phyloP scores from a whole-genome alignment of 23 tunicate genomes.

The Halocynthia roretzi region DNA sequence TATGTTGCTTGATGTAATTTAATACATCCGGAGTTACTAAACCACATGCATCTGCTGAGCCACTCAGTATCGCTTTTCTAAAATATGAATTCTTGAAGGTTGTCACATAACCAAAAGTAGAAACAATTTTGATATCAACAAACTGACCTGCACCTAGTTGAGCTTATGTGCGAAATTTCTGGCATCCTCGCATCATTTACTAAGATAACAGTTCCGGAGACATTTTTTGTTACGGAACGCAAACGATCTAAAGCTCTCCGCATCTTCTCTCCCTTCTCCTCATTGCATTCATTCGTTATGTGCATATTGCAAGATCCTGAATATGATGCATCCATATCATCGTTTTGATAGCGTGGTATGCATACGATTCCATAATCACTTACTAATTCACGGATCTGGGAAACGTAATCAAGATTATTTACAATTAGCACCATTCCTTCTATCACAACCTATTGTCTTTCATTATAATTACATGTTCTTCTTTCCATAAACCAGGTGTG shows the following conservation, averaged over 20 bases:
- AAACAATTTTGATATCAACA: not conserved
- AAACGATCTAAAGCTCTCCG: conserved; percentile 55
- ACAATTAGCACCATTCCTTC: not conserved
- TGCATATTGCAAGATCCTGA: not conserved
- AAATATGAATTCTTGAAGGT: not conserved
- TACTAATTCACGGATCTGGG: conserved; percentile 57
- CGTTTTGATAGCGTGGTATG: conserved; percentile 58
- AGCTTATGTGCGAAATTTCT: conserved; percentile 48
- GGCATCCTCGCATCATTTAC: conserved; percentile 42
- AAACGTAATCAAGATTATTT: conserved; percentile 6
- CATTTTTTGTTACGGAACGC: conserved; percentile 33
- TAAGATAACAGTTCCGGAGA: conserved; percentile 56
- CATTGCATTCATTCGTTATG: not conserved
- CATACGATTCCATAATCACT: conserved; percentile 71
- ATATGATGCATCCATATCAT: not conserved
- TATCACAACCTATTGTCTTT: too few species aligned
- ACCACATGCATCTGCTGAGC: conserved; percentile 5
- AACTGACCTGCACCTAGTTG: conserved; percentile 43
- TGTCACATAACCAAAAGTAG: not conserved
- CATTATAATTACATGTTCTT: conserved; percentile 50
- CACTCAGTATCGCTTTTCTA: conserved; percentile 9
- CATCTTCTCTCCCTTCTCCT: conserved; percentile 25
- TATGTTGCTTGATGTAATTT: conserved; percentile 24
- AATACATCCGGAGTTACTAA: conserved; percentile 26
- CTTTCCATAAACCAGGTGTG: conserved; percentile 57